Conservation (phyloP, 1,140 invertebrate species). For the Rhysida immarginata region DNA sequence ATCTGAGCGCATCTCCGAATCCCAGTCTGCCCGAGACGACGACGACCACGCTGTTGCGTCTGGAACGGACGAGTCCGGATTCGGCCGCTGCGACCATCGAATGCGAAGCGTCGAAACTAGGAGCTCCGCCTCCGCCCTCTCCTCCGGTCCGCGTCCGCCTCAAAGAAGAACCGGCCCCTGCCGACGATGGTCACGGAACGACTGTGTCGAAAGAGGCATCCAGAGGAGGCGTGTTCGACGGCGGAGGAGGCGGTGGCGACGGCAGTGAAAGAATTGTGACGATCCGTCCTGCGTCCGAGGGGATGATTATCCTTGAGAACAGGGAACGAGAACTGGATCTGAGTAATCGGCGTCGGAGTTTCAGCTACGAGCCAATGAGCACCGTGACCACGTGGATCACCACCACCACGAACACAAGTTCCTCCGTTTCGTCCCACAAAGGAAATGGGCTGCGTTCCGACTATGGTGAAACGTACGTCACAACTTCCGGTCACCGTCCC, state of each 20-base stretch:
- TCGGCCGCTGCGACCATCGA: slow-evolving; percentile 14
- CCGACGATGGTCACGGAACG: slow-evolving; percentile 29
- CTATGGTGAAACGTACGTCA: background rate
- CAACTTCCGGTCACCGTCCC: background rate
- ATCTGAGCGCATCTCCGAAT: background rate
- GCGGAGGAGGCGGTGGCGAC: slow-evolving; percentile 25
- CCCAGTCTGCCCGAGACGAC: background rate
- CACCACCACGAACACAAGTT: background rate
- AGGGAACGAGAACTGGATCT: slow-evolving; percentile 5
- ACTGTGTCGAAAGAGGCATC: slow-evolving; percentile 11
- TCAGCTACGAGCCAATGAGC: slow-evolving; percentile 5
- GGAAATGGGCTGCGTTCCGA: background rate
- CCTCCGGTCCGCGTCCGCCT: slow-evolving; percentile 3
- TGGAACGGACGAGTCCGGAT: slow-evolving; percentile 11
- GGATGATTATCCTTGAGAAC: background rate
- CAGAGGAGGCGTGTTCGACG: slow-evolving; percentile 38
- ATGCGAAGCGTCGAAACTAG: slow-evolving; percentile 5
- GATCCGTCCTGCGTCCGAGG: background rate
- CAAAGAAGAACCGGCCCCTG: slow-evolving; percentile 33
- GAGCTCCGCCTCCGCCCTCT: background rate
- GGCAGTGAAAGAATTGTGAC: slow-evolving; percentile 24
- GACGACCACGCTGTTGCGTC: background rate
- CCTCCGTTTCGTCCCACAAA: background rate
- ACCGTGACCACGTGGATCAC: background rate
- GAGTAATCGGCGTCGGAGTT: slow-evolving; percentile 10